These are phyloP conservation scores for Chorisops tibialis DNA, from an alignment of 2,888 invertebrate species.

Conservation along the genomic window DNA sequence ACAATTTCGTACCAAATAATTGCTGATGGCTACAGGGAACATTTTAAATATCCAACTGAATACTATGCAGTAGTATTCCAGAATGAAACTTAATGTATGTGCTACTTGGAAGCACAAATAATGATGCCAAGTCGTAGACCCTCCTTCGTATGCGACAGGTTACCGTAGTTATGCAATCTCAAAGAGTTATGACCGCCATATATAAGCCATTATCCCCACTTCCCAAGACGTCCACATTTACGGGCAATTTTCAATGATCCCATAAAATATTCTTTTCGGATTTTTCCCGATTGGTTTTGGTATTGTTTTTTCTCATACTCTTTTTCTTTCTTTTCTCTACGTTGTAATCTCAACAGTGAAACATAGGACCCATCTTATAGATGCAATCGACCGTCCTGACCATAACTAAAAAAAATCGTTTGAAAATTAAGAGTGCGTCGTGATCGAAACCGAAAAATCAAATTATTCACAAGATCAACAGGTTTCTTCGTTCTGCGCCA, in stretches of 20 bases:
- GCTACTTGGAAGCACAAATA: too few species aligned
- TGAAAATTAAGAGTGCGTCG: not conserved
- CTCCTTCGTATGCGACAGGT: too few species aligned
- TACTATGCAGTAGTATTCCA: too few species aligned
- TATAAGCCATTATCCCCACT: slow-evolving; percentile 22
- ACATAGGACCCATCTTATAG: not conserved
- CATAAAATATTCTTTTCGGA: not conserved
- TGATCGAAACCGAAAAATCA: slow-evolving; percentile 2
- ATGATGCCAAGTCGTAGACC: too few species aligned
- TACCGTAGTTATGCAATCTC: too few species aligned
- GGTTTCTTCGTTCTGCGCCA: slow-evolving; percentile 16
- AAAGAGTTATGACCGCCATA: slow-evolving; percentile 1
- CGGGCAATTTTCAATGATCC: not conserved
- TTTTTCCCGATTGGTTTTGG: not conserved
- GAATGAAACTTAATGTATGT: too few species aligned
- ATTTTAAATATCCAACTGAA: too few species aligned
- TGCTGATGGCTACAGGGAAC: too few species aligned
- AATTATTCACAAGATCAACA: slow-evolving; percentile 24
- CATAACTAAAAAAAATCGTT: too few species aligned
- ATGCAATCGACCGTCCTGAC: too few species aligned
- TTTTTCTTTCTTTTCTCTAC: not conserved
- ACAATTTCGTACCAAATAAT: too few species aligned
- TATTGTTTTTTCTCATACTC: not conserved
- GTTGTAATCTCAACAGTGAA: slow-evolving; percentile 3
- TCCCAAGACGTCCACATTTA: not conserved